Conservation (phyloP, 30 jellyfish, hydroid and myxozoan species). For the Aurelia aurita region DNA sequence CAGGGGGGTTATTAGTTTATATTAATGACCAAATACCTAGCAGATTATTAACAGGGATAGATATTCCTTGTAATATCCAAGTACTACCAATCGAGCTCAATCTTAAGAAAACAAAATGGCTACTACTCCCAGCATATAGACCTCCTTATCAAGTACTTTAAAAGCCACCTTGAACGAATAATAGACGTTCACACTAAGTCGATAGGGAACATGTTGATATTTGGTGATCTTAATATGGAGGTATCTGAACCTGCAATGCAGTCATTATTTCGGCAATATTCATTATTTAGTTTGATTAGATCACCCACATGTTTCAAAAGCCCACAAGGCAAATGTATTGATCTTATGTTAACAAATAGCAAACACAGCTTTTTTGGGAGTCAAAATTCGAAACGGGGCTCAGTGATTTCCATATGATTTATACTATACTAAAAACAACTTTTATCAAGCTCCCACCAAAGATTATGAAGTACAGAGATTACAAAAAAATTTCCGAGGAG, state of each 20-base stretch:
- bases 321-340: conserved; percentile 40
- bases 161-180: too few relatives aligned
- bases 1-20: too few relatives aligned
- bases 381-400: conserved; percentile 50
- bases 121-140: too few relatives aligned
- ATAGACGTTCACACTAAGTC: too few relatives aligned
- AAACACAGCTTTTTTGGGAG: conserved; percentile 17
- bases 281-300: background rate
- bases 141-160: too few relatives aligned
- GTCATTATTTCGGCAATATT: conserved; percentile 16
- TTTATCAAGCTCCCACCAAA: conserved; percentile 34
- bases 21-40: too few relatives aligned
- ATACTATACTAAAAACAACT: conserved; percentile 22
- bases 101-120: too few relatives aligned
- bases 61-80: too few relatives aligned
- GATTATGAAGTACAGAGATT: background rate
- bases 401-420: conserved; percentile 40
- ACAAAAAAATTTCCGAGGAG: too few relatives aligned
- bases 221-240: conserved; percentile 35
- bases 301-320: conserved; percentile 61
- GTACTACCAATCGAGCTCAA: too few relatives aligned
- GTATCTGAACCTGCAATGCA: background rate
- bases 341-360: conserved; percentile 52
- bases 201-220: background rate
- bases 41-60: too few relatives aligned